Evolutionary conservation across 1,140 invertebrate species (phyloP), one percentile per base, ranked within the genome.

Genomic region (Caerostris darwini): DNA sequence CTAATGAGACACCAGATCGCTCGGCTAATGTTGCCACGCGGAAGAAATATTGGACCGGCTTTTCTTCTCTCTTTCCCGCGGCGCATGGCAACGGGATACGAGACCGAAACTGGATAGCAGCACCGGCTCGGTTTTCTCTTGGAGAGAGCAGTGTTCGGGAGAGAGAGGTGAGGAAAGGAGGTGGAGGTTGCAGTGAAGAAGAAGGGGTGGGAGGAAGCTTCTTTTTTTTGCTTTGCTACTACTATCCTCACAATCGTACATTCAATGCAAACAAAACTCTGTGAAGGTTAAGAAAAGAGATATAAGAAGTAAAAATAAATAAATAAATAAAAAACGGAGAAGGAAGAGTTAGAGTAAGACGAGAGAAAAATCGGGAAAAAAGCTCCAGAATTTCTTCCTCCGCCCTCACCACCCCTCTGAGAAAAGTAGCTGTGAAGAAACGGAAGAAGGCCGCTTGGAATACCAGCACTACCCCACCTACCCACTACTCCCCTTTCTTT

Each of bases 1-100:
- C 92, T 94, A 94, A 94, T 94, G 92, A 94, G 92, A 94, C 92
- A 94, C 86, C 85, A 94, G 92, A 94, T 94, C 92, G 81, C 61
- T 1, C 92, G 71, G 92, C 92, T 94, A 94, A 94, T 94, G 92
- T 94, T 94, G 92, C 92, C 86, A 81, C 69, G 71, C 56, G 57
- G 92, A 93, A 93, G 92, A 94, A 94, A 94, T 94, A 94, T 94
- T 94, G 92, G 86, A 53, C 64, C 81, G 50, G 92, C 92, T 94
- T 89, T 94, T 88, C 92, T 94, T 94, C 90, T 81, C 69, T 53
- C 69, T 94, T 71, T 81, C 69, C n/a, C 69, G 10, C 85, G 57
- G 57, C 71, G 92, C 85, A 81, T 94, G 92, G 92, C 92, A 94
- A 94, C 86, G 71, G 19, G 92, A 94, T 67, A 94, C 90, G 83